Evolutionary conservation across 2,888 invertebrate species (phyloP).

Genomic region (Helleia helle): DNA sequence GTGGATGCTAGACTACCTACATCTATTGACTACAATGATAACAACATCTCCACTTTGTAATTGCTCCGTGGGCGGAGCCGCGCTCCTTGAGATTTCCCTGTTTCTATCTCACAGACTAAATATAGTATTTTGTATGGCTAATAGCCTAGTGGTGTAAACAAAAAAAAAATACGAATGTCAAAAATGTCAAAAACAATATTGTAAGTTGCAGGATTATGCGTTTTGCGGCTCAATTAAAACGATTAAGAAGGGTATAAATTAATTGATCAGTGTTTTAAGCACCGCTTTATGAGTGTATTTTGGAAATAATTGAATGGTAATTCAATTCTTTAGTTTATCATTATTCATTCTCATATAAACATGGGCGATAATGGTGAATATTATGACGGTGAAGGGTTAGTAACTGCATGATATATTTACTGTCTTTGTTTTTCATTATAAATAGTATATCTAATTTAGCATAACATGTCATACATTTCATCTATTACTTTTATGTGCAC

Average conservation of each 20-base stretch:
- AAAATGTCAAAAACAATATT: not conserved
- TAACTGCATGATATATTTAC: conserved; percentile 26
- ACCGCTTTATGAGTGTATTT: conserved; percentile 12
- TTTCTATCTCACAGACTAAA: too few species aligned
- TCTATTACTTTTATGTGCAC: too few species aligned
- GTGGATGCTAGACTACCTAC: too few species aligned
- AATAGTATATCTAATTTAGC: not conserved
- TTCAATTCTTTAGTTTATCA: conserved; percentile 26
- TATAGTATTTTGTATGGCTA: too few species aligned
- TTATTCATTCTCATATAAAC: conserved; percentile 17
- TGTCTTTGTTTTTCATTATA: not conserved
- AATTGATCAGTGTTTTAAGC: conserved; percentile 11
- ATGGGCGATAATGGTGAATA: conserved; percentile 64
- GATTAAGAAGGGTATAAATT: not conserved
- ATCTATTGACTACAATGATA: too few species aligned
- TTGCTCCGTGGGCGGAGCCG: too few species aligned
- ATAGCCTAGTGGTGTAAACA: too few species aligned
- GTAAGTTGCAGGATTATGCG: too few species aligned
- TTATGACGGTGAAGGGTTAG: conserved; percentile 69
- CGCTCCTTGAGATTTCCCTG: too few species aligned
- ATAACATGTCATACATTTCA: too few species aligned
- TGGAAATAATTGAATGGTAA: conserved; percentile 35
- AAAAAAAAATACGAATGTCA: too few species aligned
- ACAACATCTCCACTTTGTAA: too few species aligned
- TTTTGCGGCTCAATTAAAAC: not conserved